Evolutionary conservation across 2,888 invertebrate genomes (phyloP).

Genomic region (Sminthurinus aureus): DNA sequence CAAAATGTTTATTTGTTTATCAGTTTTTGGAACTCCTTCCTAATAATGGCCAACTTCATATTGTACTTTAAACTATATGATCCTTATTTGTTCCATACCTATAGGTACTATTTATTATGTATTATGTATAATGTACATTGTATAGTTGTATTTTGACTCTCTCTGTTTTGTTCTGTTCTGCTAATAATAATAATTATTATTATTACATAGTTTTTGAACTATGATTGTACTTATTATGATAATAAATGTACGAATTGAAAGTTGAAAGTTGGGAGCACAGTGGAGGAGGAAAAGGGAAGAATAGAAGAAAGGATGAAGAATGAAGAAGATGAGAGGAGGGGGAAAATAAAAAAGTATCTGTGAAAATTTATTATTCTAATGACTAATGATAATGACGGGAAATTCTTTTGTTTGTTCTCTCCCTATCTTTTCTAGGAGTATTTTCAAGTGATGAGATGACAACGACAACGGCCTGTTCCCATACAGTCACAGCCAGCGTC

Average conservation of each 20-base stretch:
- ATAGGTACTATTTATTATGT: not conserved
- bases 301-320: not conserved
- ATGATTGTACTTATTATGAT: not conserved
- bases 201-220: not conserved
- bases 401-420: slow-evolving; percentile 3
- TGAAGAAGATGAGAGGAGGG: not conserved
- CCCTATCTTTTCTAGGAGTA: slow-evolving; percentile 47
- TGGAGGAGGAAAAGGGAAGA: not conserved
- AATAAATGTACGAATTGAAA: not conserved
- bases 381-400: not conserved
- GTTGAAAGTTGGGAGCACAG: too few species aligned
- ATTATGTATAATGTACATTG: not conserved
- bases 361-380: not conserved
- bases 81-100: too few species aligned
- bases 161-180: not conserved
- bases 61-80: too few species aligned
- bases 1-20: not conserved
- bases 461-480: slow-evolving; percentile 21
- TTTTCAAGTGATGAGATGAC: slow-evolving; percentile 57
- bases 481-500: slow-evolving; percentile 17
- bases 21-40: not conserved
- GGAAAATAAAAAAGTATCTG: not conserved
- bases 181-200: not conserved
- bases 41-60: too few species aligned
- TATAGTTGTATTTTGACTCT: not conserved